These are phyloP conservation scores for Girardinichthys multiradiatus DNA, from an alignment of 2,113 vertebrate genomes.

Conservation along the genomic window DNA sequence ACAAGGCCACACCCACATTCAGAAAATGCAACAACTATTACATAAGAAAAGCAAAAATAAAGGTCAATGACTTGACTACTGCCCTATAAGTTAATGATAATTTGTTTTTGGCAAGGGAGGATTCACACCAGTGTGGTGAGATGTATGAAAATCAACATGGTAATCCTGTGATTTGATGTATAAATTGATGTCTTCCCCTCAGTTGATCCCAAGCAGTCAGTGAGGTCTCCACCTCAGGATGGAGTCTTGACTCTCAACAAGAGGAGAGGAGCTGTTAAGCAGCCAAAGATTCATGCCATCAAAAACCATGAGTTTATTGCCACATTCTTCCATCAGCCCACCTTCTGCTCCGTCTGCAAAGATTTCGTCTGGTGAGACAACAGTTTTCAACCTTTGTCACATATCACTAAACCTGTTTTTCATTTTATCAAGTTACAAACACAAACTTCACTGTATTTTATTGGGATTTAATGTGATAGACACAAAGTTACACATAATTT, in stretches of 20 bases:
- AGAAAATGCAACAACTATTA: neutral
- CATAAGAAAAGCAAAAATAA: neutral
- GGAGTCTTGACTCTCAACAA: conserved; percentile 88
- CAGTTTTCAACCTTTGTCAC: neutral
- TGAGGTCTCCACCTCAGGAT: conserved; percentile 71
- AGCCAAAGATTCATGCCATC: conserved; percentile 93
- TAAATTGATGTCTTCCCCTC: conserved; percentile 14
- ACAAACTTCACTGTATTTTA: too few species aligned
- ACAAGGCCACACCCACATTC: neutral
- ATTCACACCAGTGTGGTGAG: neutral
- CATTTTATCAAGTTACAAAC: too few species aligned
- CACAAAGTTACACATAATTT: too few species aligned
- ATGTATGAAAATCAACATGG: neutral
- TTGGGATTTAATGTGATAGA: too few species aligned
- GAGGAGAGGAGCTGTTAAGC: conserved; percentile 94
- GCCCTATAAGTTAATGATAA: neutral
- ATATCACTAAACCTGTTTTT: neutral
- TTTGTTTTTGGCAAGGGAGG: too few species aligned
- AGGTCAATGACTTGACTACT: neutral
- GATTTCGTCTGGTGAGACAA: conserved; percentile 95
- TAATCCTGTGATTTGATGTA: conserved; percentile 18
- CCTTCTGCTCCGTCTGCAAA: conserved; percentile 97
- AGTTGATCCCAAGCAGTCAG: conserved; percentile 41
- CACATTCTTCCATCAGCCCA: conserved; percentile 95
- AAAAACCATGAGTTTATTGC: conserved; percentile 96